A percentile compares a stretch with the other conserved stretches of the same genome.
Conservation (phyloP, 2,113 vertebrate species). For the Catharus minimus region DNA sequence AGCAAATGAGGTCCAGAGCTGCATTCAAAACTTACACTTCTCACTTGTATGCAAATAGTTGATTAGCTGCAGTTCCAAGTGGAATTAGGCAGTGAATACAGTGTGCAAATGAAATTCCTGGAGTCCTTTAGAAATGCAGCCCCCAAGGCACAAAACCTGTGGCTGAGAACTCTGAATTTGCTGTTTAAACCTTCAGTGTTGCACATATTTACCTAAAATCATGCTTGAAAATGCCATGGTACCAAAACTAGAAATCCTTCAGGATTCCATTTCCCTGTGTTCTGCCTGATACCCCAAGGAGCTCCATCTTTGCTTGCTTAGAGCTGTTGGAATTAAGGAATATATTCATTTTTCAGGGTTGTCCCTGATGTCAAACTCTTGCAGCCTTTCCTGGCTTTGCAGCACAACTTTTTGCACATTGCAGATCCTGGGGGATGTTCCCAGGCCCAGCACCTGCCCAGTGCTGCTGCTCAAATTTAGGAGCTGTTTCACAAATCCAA, state of each 20-base stretch:
- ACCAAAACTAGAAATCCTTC: background rate
- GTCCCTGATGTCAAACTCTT: background rate
- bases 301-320: rapidly evolving
- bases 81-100: background rate
- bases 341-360: background rate
- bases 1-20: background rate
- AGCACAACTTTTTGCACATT: background rate
- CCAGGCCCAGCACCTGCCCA: background rate
- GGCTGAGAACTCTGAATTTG: background rate
- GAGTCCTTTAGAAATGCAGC: background rate
- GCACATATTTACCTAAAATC: background rate
- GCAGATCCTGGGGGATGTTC: background rate
- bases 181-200: background rate
- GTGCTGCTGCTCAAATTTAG: background rate
- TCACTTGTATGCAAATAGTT: background rate
- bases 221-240: background rate
- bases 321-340: background rate
- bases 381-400: background rate
- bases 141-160: background rate
- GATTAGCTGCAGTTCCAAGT: background rate
- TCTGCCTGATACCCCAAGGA: background rate
- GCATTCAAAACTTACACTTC: background rate
- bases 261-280: background rate
- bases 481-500: background rate
- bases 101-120: background rate